Evolutionary conservation across 2,888 invertebrate genomes (phyloP).

Genomic region (Eupithecia inturbata): DNA sequence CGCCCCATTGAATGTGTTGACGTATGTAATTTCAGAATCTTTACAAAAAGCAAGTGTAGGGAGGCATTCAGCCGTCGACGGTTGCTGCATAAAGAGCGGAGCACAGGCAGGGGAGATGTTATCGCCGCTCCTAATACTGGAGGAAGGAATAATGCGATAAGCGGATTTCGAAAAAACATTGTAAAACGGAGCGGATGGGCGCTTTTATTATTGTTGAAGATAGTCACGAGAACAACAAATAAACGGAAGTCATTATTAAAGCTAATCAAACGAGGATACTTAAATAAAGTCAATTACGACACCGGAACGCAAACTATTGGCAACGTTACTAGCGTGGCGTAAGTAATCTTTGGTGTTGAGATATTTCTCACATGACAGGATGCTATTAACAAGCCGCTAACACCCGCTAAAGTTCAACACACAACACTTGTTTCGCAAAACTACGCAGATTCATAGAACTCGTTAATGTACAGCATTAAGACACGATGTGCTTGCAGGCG

Average conservation of each 20-base stretch:
- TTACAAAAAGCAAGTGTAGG: conserved; percentile 65
- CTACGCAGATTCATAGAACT: conserved; percentile 24
- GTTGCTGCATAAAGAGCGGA: conserved; percentile 44
- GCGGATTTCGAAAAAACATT: conserved; percentile 32
- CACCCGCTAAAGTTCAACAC: conserved; percentile 19
- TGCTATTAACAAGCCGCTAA: conserved; percentile 18
- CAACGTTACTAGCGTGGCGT: background rate
- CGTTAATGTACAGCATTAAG: conserved; percentile 17
- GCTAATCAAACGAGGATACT: background rate
- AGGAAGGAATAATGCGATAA: conserved; percentile 50
- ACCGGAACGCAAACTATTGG: background rate
- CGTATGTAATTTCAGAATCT: conserved; percentile 76
- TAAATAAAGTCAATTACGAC: background rate
- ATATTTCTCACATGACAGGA: conserved; percentile 7
- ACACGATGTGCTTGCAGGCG: conserved; percentile 4
- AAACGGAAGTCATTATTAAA: background rate
- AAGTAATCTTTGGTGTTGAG: background rate
- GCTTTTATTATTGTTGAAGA: background rate
- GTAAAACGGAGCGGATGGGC: background rate
- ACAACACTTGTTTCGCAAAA: conserved; percentile 20
- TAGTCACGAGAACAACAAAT: background rate
- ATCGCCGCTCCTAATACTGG: conserved; percentile 52
- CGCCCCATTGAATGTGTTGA: conserved; percentile 73
- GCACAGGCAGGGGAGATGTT: conserved; percentile 54
- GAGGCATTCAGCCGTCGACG: conserved; percentile 47